These are phyloP conservation scores for Boleophthalmus pectinirostris DNA, from an alignment of 2,113 vertebrate genomes.

Conservation along the genomic window DNA sequence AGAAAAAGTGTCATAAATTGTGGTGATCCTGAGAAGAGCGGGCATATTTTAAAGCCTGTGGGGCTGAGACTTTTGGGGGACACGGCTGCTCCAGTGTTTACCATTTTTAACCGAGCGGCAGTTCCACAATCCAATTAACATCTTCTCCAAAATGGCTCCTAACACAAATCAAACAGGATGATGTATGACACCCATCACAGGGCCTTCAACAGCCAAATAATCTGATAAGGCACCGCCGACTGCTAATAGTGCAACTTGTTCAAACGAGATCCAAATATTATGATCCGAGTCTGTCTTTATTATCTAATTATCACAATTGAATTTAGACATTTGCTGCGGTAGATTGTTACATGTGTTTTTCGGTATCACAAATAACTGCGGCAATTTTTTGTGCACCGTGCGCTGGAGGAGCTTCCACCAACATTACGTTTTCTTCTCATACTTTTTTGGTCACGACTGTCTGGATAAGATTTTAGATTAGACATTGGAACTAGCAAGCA, in stretches of 20 bases:
- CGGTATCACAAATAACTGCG: conserved; percentile 22
- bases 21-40: conserved; percentile 59
- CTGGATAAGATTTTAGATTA: conserved; percentile 69
- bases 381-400: conserved; percentile 14
- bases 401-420: conserved; percentile 21
- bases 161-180: conserved; percentile 71
- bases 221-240: conserved; percentile 49
- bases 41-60: conserved; percentile 51
- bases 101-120: conserved; percentile 64
- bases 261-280: conserved; percentile 52
- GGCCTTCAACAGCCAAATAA: conserved; percentile 58
- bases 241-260: conserved; percentile 61
- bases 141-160: conserved; percentile 60
- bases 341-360: conserved; percentile 43
- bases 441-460: conserved; percentile 25
- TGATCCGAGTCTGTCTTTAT: conserved; percentile 65
- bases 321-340: conserved; percentile 53
- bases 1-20: conserved; percentile 70
- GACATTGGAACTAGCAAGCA: conserved; percentile 67
- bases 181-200: conserved; percentile 62
- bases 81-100: conserved; percentile 54
- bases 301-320: conserved; percentile 62
- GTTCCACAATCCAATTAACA: conserved; percentile 67
- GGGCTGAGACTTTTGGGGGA: conserved; percentile 51
- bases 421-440: conserved; percentile 6